Percentiles rank a stretch among this genome's conserved stretches.
These are phyloP conservation scores for Anoplopoma fimbria DNA, from an alignment of 2,113 vertebrate genomes.

Conservation along the genomic window DNA sequence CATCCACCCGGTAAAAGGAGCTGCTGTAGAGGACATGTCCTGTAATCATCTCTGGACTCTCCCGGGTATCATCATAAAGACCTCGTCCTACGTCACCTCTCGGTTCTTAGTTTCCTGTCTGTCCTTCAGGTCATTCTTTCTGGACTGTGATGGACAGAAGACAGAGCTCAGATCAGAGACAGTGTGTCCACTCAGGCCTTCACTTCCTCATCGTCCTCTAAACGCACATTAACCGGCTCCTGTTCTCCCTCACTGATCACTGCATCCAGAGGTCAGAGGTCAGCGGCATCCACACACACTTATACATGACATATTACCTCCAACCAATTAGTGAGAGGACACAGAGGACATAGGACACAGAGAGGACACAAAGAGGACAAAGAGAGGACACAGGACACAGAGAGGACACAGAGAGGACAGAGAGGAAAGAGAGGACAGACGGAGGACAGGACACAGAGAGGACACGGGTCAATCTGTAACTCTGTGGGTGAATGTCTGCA, in stretches of 20 bases:
- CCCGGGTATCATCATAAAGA: no score
- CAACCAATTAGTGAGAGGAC: constrained; percentile 35
- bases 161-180: neutral
- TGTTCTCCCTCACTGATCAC: constrained; percentile 58
- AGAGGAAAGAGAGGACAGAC: constrained; percentile 1
- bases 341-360: neutral
- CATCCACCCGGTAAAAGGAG: no score
- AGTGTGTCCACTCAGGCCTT: neutral
- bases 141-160: no score
- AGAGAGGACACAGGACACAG: no score
- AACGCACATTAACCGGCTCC: neutral
- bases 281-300: constrained; percentile 37
- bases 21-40: no score
- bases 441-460: neutral
- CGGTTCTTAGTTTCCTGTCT: no score
- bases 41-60: no score
- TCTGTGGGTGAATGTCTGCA: neutral
- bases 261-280: constrained; percentile 43
- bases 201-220: neutral
- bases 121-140: no score
- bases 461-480: constrained; percentile 37
- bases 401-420: neutral
- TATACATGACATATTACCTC: constrained; percentile 64
- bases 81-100: no score
- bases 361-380: neutral